phyloP scores from a whole-genome alignment of 2,797 vertebrate species.

The Synaphobranchus kaupii region DNA sequence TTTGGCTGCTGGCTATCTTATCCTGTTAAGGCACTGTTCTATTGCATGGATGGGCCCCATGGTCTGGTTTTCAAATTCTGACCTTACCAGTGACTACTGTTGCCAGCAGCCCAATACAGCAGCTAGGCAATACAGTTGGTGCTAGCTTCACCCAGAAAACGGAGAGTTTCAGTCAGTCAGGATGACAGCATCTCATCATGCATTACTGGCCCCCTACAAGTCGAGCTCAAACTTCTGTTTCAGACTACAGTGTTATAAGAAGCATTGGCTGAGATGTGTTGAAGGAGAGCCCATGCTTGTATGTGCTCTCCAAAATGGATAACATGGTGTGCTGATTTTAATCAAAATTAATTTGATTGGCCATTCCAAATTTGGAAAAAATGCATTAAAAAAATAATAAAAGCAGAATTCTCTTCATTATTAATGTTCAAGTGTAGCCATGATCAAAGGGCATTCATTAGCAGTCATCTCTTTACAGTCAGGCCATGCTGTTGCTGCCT shows the following conservation, averaged over 20 bases:
- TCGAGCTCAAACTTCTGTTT: too few species aligned
- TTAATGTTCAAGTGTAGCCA: not conserved
- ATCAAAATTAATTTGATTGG: too few species aligned
- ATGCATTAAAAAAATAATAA: too few species aligned
- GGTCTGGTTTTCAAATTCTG: not conserved
- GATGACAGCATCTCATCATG: not conserved
- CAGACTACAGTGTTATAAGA: too few species aligned
- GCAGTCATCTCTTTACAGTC: not conserved
- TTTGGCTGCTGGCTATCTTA: not conserved
- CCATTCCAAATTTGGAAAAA: too few species aligned
- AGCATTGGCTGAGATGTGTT: too few species aligned
- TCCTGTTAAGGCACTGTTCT: not conserved
- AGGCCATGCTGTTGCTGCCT: not conserved
- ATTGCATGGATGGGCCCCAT: not conserved
- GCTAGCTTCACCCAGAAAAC: not conserved
- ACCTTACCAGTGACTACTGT: not conserved
- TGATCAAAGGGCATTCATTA: not conserved
- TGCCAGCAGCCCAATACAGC: not conserved
- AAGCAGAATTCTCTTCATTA: not conserved
- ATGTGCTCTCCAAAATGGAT: too few species aligned
- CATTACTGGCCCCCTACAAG: not conserved
- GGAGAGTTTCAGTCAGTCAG: not conserved
- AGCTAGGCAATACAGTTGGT: not conserved
- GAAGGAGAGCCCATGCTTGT: too few species aligned
- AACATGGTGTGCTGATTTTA: too few species aligned